Conservation (phyloP, 2,113 vertebrate genomes). For the Porphyrio hochstetteri region DNA sequence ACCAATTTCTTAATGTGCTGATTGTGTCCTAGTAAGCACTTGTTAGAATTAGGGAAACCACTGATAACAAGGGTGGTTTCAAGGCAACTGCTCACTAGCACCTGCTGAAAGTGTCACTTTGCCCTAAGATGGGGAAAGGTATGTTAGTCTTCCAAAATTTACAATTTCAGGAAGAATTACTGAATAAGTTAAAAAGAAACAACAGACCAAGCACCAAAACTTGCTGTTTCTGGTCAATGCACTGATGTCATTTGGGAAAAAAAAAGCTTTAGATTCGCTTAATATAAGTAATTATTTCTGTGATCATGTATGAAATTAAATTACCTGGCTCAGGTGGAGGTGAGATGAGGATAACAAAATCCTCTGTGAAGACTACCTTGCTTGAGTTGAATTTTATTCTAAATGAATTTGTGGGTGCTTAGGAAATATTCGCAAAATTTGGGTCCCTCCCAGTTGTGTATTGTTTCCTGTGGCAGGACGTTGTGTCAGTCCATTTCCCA, state of each 20-base stretch:
- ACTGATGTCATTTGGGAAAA: neutral
- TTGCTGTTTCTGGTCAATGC: neutral
- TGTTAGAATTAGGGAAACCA: neutral
- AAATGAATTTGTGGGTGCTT: slow-evolving; percentile 1
- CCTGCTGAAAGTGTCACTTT: neutral
- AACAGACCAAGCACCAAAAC: neutral
- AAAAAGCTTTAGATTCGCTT: neutral
- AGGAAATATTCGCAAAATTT: slow-evolving; percentile 54
- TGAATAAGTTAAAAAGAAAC: neutral
- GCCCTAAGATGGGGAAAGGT: neutral
- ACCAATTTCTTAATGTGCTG: neutral
- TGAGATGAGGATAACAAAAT: neutral
- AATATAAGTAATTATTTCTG: neutral
- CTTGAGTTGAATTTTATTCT: neutral
- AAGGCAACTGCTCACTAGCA: neutral
- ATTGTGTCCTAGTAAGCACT: neutral
- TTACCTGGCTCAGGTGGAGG: neutral
- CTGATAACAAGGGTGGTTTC: neutral
- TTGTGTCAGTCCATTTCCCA: slow-evolving; percentile 68
- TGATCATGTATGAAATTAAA: neutral
- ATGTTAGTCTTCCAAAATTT: neutral
- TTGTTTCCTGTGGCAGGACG: slow-evolving; percentile 67
- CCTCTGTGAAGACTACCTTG: neutral
- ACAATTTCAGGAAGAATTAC: neutral
- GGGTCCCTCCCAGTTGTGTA: slow-evolving; percentile 33